Conservation (phyloP, 2,113 vertebrate genomes). For the Poecilia latipinna region DNA sequence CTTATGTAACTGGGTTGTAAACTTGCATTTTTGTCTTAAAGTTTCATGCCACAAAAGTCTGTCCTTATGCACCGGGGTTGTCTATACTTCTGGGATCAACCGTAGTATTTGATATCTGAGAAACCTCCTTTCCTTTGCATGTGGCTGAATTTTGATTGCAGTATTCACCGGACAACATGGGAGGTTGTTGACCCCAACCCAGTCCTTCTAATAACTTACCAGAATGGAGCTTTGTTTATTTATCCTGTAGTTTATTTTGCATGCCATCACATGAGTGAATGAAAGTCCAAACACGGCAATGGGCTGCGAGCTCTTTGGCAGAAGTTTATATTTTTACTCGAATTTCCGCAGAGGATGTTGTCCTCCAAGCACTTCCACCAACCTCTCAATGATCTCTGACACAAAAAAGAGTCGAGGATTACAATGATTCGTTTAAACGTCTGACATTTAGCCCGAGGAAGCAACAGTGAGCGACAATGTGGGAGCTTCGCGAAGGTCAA, state of each 20-base stretch:
- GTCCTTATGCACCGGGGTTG: too few species aligned
- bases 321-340: conserved; percentile 29
- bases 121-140: neutral
- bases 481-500: neutral
- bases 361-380: conserved; percentile 45
- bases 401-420: neutral
- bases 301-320: neutral
- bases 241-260: conserved; percentile 56
- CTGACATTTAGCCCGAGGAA: neutral
- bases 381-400: conserved; percentile 23
- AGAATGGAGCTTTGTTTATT: conserved; percentile 61
- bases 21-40: neutral
- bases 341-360: conserved; percentile 62
- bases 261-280: conserved; percentile 51
- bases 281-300: conserved; percentile 53
- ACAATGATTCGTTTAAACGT: neutral
- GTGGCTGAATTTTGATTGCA: too few species aligned
- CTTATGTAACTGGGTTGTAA: neutral
- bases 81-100: neutral
- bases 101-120: neutral
- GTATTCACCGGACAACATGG: conserved; percentile 1
- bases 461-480: neutral
- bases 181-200: conserved; percentile 28
- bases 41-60: neutral
- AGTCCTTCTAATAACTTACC: conserved; percentile 15